These are phyloP conservation scores for Dufourea novaeangliae DNA, from an alignment of 1,140 invertebrate species.

Conservation along the genomic window DNA sequence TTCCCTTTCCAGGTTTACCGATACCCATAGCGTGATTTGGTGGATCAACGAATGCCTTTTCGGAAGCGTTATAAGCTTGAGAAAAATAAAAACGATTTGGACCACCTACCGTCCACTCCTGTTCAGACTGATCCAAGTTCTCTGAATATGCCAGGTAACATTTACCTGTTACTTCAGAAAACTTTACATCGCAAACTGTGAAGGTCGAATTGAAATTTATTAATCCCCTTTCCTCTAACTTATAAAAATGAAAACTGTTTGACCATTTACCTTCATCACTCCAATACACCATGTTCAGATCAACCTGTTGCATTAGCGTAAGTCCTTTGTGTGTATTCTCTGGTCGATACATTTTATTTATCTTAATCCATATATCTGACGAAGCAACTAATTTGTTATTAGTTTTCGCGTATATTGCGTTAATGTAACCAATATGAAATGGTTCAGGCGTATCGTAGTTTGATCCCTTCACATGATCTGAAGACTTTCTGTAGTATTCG, in stretches of 20 bases:
- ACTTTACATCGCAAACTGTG: constrained; percentile 82
- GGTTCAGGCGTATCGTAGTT: constrained; percentile 89
- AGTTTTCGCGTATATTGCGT: constrained; percentile 82
- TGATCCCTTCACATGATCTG: constrained; percentile 88
- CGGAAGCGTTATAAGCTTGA: constrained; percentile 85
- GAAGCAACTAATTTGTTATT: constrained; percentile 81
- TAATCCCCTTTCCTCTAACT: background rate
- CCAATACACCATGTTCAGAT: constrained; percentile 90
- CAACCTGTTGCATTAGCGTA: constrained; percentile 83
- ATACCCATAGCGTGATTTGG: constrained; percentile 83
- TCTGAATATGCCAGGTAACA: constrained; percentile 84
- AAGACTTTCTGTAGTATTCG: constrained; percentile 89
- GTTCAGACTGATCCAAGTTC: constrained; percentile 80
- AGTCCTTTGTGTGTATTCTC: constrained; percentile 87
- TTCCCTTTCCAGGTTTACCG: constrained; percentile 84
- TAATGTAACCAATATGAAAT: constrained; percentile 87
- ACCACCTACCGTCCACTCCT: constrained; percentile 85
- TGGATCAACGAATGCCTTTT: constrained; percentile 85
- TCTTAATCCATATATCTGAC: constrained; percentile 85
- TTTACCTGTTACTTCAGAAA: constrained; percentile 83
- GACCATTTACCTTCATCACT: constrained; percentile 85
- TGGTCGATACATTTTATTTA: constrained; percentile 89
- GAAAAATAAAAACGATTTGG: constrained; percentile 90
- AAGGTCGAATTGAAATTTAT: constrained; percentile 51
- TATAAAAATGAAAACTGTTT: constrained; percentile 18